phyloP scores from a whole-genome alignment of 2,888 invertebrate genomes.

The Urechis unicinctus region DNA sequence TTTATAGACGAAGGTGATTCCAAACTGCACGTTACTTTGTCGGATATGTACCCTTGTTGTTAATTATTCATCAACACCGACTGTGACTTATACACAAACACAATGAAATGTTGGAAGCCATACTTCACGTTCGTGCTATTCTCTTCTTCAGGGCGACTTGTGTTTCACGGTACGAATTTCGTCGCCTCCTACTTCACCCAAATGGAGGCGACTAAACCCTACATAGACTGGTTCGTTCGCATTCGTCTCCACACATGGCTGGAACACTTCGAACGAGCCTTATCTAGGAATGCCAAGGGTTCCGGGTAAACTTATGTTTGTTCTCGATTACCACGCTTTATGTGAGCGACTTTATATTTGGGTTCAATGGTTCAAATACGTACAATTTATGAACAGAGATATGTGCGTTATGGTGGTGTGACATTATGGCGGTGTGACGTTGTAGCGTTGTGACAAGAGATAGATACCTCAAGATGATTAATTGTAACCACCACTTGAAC shows the following conservation, averaged over 20 bases:
- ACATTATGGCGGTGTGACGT: too few species aligned
- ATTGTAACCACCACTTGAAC: too few species aligned
- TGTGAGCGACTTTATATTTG: too few species aligned
- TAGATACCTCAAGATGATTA: too few species aligned
- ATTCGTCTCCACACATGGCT: constrained; percentile 29
- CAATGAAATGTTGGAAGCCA: too few species aligned
- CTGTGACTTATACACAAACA: neutral
- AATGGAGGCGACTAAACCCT: constrained; percentile 32
- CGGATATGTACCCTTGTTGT: neutral
- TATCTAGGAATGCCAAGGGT: constrained; percentile 29
- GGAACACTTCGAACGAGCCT: constrained; percentile 26
- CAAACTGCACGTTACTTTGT: neutral
- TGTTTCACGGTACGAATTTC: constrained; percentile 30
- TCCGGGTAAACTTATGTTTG: constrained; percentile 25
- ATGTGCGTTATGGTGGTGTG: too few species aligned
- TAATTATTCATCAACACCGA: neutral
- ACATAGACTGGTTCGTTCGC: constrained; percentile 27
- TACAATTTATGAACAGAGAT: too few species aligned
- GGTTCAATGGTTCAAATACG: too few species aligned
- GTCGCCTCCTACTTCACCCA: constrained; percentile 27
- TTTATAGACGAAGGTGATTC: constrained; percentile 32
- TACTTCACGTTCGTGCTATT: too few species aligned
- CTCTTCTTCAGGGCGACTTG: constrained; percentile 25
- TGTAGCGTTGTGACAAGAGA: too few species aligned
- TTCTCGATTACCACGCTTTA: too few species aligned